Percentiles rank a stretch among this genome's conserved stretches.
phyloP scores from a whole-genome alignment of 2,797 vertebrate species.

The Characodon lateralis region DNA sequence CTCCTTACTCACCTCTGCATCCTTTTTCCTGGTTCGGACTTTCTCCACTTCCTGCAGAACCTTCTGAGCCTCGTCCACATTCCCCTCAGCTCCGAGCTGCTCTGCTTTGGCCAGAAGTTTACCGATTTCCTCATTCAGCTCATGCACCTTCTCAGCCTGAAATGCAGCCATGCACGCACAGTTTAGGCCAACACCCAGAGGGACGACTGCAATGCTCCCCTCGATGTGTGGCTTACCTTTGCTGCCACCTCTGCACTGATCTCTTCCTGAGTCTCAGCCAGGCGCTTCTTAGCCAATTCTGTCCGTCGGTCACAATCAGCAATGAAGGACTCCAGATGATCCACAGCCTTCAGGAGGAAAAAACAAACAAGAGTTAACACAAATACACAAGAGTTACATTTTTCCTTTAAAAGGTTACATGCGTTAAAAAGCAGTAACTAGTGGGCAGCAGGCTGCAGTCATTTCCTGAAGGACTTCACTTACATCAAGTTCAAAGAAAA shows the following conservation, averaged over 20 bases:
- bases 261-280: constrained; percentile 98
- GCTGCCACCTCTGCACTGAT: constrained; percentile 98
- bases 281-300: constrained; percentile 95
- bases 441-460: not conserved
- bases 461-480: constrained; percentile 67
- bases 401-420: too few species aligned
- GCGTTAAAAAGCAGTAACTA: too few species aligned
- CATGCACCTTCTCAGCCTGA: constrained; percentile 97
- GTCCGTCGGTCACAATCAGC: constrained; percentile 97
- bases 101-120: constrained; percentile 98
- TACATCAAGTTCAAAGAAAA: constrained; percentile 98
- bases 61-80: constrained; percentile 97
- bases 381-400: not conserved
- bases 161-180: constrained; percentile 15
- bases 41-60: constrained; percentile 98
- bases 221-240: constrained; percentile 82
- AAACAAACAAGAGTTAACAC: not conserved
- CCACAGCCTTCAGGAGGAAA: constrained; percentile 84
- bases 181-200: not conserved
- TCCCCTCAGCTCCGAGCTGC: constrained; percentile 96
- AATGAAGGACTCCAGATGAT: constrained; percentile 97
- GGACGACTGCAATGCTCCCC: not conserved
- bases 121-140: constrained; percentile 98
- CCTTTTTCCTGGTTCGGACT: constrained; percentile 94
- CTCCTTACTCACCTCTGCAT: constrained; percentile 88